Evolutionary conservation across 92 coral and sea anemone genomes (phyloP), one percentile per base, ranked within the genome.

Genomic region (Actinernus sp.): DNA sequence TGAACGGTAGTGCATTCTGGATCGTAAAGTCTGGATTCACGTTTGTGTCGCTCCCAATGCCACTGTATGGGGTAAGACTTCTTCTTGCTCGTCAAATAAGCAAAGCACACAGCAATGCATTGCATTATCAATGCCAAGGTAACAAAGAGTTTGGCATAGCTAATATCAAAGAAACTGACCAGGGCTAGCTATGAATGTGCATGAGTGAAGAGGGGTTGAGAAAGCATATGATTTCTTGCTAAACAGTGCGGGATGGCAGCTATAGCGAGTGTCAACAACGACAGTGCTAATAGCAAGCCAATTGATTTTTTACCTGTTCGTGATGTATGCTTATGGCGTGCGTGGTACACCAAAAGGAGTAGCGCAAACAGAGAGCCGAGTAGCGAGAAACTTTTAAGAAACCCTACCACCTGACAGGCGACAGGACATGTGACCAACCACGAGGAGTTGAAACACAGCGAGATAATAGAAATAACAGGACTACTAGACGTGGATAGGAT

Each of bases 1-100:
- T 52, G 49, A 23, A 32, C 12, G 10, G 87, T 81, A 3, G 87
- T 72, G 45, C 63, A 57, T 49, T 81, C 87, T 8, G 81, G 87
- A 29, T 65, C 65, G 45, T 81, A 72, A 4, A 81, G 25, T 26
- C 25, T 28, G 13, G 63, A 46, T 56, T 72, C 81, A 1, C 53
- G 14, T 45, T 19, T 22, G 30, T 81, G 87, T 32, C 76, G 36
- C 3, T 72, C 63, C 87, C 87, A 81, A 0, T 63, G 37, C 2
- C 52, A 55, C 38, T 47, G 74, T 49, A 72, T 7, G 27, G 70
- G 66, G 56, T 81, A 81, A 13, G 12, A 33, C 10, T 31, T 66
- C 27, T 25, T 25, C 25, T 5, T 23, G 26, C 13, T 49, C 25
- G 60, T 39, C 8, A 26, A 20, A 25, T 7, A 66, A 26, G 58